A percentile compares a stretch with the other conserved stretches of the same genome.
Conservation (phyloP, 2,113 vertebrate genomes). For the Greenwoodochromis staneri region DNA sequence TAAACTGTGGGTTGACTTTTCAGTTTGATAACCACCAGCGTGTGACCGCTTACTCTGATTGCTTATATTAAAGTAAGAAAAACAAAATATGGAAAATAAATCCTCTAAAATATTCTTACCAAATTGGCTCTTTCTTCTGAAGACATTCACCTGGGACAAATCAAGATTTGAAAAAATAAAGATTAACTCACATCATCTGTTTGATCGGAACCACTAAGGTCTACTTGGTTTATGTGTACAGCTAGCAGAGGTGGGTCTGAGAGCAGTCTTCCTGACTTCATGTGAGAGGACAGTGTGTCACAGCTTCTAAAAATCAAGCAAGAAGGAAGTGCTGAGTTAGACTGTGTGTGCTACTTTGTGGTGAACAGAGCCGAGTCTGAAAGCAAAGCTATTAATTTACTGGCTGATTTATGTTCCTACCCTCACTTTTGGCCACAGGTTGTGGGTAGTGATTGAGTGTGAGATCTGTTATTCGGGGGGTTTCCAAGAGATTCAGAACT, state of each 20-base stretch:
- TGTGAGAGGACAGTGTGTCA: neutral
- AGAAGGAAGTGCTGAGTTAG: neutral
- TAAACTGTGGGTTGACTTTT: neutral
- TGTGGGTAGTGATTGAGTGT: neutral
- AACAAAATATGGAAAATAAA: neutral
- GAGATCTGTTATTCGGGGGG: neutral
- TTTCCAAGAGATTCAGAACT: fast-evolving
- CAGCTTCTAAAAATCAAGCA: neutral
- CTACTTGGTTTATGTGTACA: neutral
- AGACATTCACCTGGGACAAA: neutral
- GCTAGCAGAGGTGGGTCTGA: neutral
- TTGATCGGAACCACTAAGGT: neutral
- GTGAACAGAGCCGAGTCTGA: neutral
- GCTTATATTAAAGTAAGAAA: neutral
- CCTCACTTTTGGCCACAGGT: neutral
- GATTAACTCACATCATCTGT: neutral
- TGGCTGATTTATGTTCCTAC: neutral
- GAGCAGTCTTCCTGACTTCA: neutral
- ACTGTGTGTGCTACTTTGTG: neutral
- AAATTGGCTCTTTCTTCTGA: neutral
- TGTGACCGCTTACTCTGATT: neutral
- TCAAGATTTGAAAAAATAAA: neutral
- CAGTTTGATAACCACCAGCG: neutral
- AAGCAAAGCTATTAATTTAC: neutral
- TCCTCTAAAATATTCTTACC: neutral